Conservation (phyloP, 2,888 invertebrate genomes). For the Anaspis maculata region DNA sequence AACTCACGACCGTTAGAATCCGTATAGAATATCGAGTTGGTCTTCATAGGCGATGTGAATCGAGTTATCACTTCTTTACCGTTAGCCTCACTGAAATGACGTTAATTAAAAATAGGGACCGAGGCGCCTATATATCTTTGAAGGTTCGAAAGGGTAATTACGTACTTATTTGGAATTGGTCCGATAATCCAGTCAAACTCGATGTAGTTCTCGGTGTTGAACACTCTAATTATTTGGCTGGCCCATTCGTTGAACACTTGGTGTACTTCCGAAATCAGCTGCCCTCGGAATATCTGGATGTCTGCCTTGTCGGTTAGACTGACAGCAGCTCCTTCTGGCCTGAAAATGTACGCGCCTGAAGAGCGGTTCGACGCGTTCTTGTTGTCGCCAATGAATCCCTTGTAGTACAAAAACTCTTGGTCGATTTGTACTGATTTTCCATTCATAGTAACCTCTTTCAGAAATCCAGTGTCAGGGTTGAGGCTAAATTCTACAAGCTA, state of each 20-base stretch:
- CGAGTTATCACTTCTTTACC: conserved; percentile 65
- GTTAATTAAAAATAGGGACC: neutral
- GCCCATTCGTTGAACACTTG: conserved; percentile 60
- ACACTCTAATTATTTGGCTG: conserved; percentile 61
- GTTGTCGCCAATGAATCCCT: conserved; percentile 60
- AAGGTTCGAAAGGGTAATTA: neutral
- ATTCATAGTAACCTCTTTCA: conserved; percentile 45
- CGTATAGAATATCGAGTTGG: conserved; percentile 67
- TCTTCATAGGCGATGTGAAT: conserved; percentile 49
- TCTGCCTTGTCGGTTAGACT: conserved; percentile 3
- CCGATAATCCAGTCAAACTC: conserved; percentile 73
- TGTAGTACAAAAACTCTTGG: conserved; percentile 67
- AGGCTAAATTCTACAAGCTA: too few species aligned
- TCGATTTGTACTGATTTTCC: conserved; percentile 38
- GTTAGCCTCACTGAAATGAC: conserved; percentile 2
- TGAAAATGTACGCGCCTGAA: conserved; percentile 89
- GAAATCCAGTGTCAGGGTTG: conserved; percentile 47
- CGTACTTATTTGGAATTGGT: conserved; percentile 47
- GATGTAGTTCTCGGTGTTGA: conserved; percentile 45
- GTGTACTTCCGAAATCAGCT: conserved; percentile 49
- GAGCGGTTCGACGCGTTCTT: conserved; percentile 51
- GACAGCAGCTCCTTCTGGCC: conserved; percentile 43
- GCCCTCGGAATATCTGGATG: conserved; percentile 7
- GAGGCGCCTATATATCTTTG: too few species aligned
- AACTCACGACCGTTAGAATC: conserved; percentile 89